These are phyloP conservation scores for Proteles cristata DNA, from an alignment of 2,113 vertebrate species.

Conservation along the genomic window DNA sequence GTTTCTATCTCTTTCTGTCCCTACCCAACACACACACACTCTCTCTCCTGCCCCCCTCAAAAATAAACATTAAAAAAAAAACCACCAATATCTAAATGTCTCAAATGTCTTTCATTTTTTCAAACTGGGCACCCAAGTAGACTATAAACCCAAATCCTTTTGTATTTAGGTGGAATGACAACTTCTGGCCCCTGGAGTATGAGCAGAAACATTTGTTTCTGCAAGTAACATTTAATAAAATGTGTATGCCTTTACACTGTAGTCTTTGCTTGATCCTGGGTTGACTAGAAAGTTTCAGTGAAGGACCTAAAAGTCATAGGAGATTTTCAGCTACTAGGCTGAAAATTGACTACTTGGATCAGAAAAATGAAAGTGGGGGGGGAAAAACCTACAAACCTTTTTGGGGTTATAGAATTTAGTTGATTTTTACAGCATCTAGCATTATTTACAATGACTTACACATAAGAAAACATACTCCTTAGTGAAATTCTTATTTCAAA, in stretches of 20 bases:
- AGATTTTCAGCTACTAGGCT: not conserved
- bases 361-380: not conserved
- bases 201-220: not conserved
- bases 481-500: not conserved
- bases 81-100: not conserved
- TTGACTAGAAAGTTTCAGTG: not conserved
- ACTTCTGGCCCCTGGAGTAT: not conserved
- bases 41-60: too few species aligned
- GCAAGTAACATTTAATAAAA: not conserved
- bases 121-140: not conserved
- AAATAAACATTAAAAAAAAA: not conserved
- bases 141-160: not conserved
- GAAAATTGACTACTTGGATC: not conserved
- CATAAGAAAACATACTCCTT: not conserved
- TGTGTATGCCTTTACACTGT: not conserved
- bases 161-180: not conserved
- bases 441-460: not conserved
- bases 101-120: not conserved
- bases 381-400: not conserved
- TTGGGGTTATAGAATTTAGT: not conserved
- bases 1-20: too few species aligned
- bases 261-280: not conserved
- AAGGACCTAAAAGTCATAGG: not conserved
- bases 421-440: not conserved
- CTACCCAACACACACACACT: too few species aligned